Evolutionary conservation across 1,140 invertebrate species (phyloP), one percentile per base, ranked within the genome.

Genomic region (Tetranychus cinnabarinus): DNA sequence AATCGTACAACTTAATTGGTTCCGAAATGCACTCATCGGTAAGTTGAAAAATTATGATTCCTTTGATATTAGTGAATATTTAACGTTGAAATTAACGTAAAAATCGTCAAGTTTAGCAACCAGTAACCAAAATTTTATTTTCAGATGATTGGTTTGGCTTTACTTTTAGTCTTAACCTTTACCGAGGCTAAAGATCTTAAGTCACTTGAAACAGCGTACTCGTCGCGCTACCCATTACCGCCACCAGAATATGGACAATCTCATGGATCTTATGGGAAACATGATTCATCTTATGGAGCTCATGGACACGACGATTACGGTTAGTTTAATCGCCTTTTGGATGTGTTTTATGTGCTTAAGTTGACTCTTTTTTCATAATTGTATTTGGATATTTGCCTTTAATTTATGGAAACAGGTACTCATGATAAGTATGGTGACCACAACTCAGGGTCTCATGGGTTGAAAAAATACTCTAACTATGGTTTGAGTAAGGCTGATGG

Each of bases 371-470:
- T 23, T 23, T 0, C 23, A 23, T 23, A 23, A 23, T 23, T 23
- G 23, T 23, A 23, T 23, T 23, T 23, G 23, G 23, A 23, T 23
- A 23, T 23, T 23, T 23, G 23, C 23, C 23, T 23, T 23, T 23
- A 23, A 23, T 23, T 23, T 23, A 23, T 23, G 23, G 23, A 23
- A 56, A 34, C 37, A 58, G 57, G 57, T 33, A 34, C n/a, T 46
- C 52, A 61, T 45, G 50, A 60, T 42, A 52, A 63, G 46, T 63
- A 63, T 47, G 58, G 58, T 52, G 62, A 61, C 23, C 31, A 12
- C 56, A 59, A n/a, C 8, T 56, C 61, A 45, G 59, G 48, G 6
- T n/a, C 63, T 36, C 58, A 61, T 47, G 59, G 59, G 23, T 33
- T 62, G 54, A 56, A 56, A 35, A 39, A 34, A 23, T 58, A 56